Evolutionary conservation across 1,140 invertebrate genomes (phyloP).

Genomic region (Trinorchestia longiramus): DNA sequence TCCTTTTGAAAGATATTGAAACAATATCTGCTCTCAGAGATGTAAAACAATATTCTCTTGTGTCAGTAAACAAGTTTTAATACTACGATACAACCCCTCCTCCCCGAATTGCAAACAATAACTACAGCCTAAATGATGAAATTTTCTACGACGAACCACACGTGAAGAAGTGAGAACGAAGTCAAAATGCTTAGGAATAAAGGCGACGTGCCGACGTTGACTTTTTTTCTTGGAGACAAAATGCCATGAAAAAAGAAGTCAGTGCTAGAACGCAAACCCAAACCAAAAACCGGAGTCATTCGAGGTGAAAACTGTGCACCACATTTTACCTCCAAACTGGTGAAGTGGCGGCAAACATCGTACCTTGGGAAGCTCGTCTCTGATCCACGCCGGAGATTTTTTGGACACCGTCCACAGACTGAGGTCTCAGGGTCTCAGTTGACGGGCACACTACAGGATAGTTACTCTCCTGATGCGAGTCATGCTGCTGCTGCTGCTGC

Average conservation of each 20-base stretch:
- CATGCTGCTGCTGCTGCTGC: background rate
- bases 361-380: constrained; percentile 13
- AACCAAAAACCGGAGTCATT: background rate
- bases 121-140: background rate
- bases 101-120: too few relatives aligned
- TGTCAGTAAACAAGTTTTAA: too few relatives aligned
- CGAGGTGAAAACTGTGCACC: constrained; percentile 11
- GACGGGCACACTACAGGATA: background rate
- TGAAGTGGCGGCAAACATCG: background rate
- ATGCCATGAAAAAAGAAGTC: background rate
- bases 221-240: background rate
- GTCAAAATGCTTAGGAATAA: background rate
- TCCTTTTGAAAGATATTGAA: background rate
- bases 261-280: background rate
- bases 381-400: background rate
- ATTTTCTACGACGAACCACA: background rate
- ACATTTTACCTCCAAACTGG: background rate
- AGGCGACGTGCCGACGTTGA: background rate
- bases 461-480: background rate
- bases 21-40: background rate
- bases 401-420: background rate
- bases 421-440: background rate
- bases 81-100: too few relatives aligned
- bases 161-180: background rate
- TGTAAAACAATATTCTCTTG: background rate